These are phyloP conservation scores for Brenthis daphne DNA, from an alignment of 2,888 invertebrate species.

Conservation along the genomic window DNA sequence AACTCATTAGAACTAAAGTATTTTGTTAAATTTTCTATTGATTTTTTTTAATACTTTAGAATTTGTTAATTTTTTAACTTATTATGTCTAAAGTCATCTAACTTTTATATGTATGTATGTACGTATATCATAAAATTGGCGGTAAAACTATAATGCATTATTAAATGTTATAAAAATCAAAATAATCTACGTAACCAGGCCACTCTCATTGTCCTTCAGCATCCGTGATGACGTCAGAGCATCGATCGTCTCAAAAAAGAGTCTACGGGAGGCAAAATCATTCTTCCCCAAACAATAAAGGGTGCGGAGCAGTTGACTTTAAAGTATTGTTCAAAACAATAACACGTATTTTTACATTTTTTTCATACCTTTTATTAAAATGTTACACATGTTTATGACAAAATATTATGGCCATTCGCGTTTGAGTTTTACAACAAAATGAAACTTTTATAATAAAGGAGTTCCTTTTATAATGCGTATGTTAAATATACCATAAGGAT, in stretches of 20 bases:
- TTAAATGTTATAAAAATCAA: background rate
- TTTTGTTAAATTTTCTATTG: too few species aligned
- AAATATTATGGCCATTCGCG: slow-evolving; percentile 3
- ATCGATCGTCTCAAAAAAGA: slow-evolving; percentile 65
- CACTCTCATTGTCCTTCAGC: slow-evolving; percentile 39
- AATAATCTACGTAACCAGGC: slow-evolving; percentile 18
- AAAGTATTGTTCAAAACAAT: slow-evolving; percentile 24
- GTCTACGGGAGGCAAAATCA: slow-evolving; percentile 43
- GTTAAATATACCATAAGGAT: background rate
- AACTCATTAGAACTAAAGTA: too few species aligned
- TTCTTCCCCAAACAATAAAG: slow-evolving; percentile 39
- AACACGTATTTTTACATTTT: background rate
- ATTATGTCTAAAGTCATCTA: background rate
- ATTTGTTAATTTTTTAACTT: too few species aligned
- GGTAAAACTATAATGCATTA: background rate
- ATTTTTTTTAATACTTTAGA: too few species aligned
- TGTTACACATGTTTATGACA: slow-evolving; percentile 6
- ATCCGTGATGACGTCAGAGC: slow-evolving; percentile 72
- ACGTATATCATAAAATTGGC: background rate
- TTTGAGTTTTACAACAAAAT: slow-evolving; percentile 8
- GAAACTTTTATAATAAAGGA: background rate
- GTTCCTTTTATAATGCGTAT: background rate
- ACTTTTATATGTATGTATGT: background rate
- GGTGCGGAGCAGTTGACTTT: slow-evolving; percentile 33
- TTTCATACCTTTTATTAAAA: slow-evolving; percentile 13